A percentile compares a stretch with the other conserved stretches of the same genome.
These are phyloP conservation scores for Desmophyllum pertusum DNA, from an alignment of 92 coral and sea anemone species.

Conservation along the genomic window DNA sequence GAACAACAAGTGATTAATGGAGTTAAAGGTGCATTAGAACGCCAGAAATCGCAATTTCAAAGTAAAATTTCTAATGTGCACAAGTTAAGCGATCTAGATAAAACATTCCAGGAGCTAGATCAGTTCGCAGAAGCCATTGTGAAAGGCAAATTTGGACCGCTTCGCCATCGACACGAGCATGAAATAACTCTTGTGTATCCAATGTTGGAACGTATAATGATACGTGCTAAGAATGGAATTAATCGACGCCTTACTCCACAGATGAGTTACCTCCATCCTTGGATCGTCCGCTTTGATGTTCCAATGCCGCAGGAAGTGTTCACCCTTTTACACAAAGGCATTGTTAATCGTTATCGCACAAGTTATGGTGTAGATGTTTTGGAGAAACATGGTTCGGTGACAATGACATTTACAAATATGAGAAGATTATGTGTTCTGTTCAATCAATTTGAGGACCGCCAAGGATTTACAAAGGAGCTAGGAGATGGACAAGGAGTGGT, in stretches of 20 bases:
- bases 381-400: constrained; percentile 37
- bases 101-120: background rate
- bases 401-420: constrained; percentile 21
- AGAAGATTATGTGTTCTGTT: constrained; percentile 25
- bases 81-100: constrained; percentile 2
- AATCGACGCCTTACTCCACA: constrained; percentile 35
- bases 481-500: constrained; percentile 26
- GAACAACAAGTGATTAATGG: too few species aligned
- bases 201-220: constrained; percentile 50
- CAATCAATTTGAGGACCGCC: constrained; percentile 22
- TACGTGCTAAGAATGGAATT: constrained; percentile 32
- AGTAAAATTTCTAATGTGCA: background rate
- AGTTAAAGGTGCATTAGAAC: constrained; percentile 30
- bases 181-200: constrained; percentile 22
- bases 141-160: constrained; percentile 32
- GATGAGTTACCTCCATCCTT: constrained; percentile 51
- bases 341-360: constrained; percentile 30
- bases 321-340: constrained; percentile 26
- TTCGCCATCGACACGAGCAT: constrained; percentile 37
- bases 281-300: constrained; percentile 54
- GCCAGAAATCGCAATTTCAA: background rate
- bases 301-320: constrained; percentile 60
- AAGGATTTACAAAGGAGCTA: constrained; percentile 20
- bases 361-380: constrained; percentile 53
- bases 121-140: constrained; percentile 31